Evolutionary conservation across 2,888 invertebrate species (phyloP), one percentile per base, ranked within the genome.

Genomic region (Zhengitettix transpicula): DNA sequence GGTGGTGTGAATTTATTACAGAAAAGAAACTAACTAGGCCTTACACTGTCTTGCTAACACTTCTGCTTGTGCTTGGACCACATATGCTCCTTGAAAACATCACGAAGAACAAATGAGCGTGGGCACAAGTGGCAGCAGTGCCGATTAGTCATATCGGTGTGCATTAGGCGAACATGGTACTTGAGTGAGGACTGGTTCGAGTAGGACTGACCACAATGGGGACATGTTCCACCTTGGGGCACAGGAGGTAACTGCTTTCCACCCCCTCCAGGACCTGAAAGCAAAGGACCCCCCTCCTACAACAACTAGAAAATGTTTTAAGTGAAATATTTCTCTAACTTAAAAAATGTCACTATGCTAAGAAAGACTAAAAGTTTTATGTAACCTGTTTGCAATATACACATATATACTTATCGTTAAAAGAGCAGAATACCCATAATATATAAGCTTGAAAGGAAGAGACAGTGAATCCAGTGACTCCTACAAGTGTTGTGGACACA

Each of bases 21-120:
- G 28, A 28, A 28, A 28, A 28, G 28, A 28, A 28, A 28, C 28
- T 47, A 47, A 47, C 12, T 14, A 47, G 1, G 47, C 47, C 47
- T 47, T 47, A 47, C 17, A 40, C 41, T 52, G 40, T 14, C 58
- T 15, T 58, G 52, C 58, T 52, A 52, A 52, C 58, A 58, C 59
- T 66, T 62, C 58, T 67, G 66, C 59, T 67, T 67, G 69, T 84
- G 84, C 68, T 77, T 80, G 61, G 81, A 78, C 74, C 80, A 81
- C 83, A 84, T 83, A 69, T 84, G 84, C 66, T 81, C 81, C 70
- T 83, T 83, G 70, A 81, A 83, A 52, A 81, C 81, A 69, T 83
- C 83, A 63, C 83, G 73, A 75, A 81, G 81, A 60, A 81, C 80
- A 66, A 84, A 84, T n/a, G 82, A 81, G 66, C 81, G 77, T 41